Evolutionary conservation across 2,888 invertebrate genomes (phyloP), one percentile per base, ranked within the genome.

Genomic region (Parnassius apollo): DNA sequence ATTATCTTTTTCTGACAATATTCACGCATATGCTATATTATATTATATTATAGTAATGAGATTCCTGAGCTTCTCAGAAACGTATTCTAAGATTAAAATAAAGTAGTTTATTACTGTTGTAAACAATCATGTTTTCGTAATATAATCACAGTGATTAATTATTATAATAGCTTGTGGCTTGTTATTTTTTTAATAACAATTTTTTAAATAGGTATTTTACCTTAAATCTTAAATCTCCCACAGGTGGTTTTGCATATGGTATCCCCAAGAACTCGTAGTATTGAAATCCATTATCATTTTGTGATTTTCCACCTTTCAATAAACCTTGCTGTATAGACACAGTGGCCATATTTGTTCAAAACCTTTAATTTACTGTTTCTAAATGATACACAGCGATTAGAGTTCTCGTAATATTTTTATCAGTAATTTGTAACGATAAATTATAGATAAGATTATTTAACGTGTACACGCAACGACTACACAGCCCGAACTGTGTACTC

Each of bases 211-310:
- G 1, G 18, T 18, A 18, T 18, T 18, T 9, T 68, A 86, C 85
- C 77, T 76, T 75, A 69, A 85, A 86, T 61, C 85, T 73, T 53
- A 85, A 67, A 12, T 78, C 70, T 57, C 83, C 93, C 2, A 93
- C 51, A 0, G 93, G 93, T 42, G 93, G 92, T 62, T 87, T 84
- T 0, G 93, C 93, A 68, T 93, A 93, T 1, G 93, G 93, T 59
- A 93, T 85, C 13, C 88, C 85, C 56, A 88, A 70, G 70, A 92
- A 93, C 42, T 87, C 88, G 59, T 78, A 83, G 68, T 91, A 91
- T 66, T 81, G 74, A 45, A 81, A 76, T 55, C 86, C 89, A 65
- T 75, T 81, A 53, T 78, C 79, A 3, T 87, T 88, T 57, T 69
- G 74, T 62, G 80, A 66, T 68, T 75, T 76, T 35, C 75, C 77